Conservation (phyloP, 2,888 invertebrate genomes). For the Agonopterix subpropinquella region DNA sequence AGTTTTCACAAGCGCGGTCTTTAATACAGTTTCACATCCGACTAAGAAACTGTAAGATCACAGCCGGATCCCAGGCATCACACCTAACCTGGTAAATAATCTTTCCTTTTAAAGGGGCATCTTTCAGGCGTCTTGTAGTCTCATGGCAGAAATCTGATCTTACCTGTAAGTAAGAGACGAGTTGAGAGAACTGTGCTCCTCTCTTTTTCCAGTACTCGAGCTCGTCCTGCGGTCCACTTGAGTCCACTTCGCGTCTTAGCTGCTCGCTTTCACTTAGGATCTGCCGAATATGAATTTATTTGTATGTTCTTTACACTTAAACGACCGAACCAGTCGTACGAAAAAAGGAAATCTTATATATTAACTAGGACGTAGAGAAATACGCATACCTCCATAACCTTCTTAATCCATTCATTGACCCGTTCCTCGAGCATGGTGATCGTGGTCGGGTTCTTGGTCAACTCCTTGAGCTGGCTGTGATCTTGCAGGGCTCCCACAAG, state of each 20-base stretch:
- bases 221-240: conserved; percentile 95
- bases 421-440: conserved; percentile 81
- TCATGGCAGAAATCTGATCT: background rate
- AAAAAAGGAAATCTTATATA: background rate
- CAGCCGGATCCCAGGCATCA: too few relatives aligned
- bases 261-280: conserved; percentile 94
- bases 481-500: conserved; percentile 77
- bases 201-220: conserved; percentile 97
- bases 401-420: conserved; percentile 87
- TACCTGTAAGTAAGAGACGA: conserved; percentile 84
- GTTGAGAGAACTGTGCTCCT: conserved; percentile 93
- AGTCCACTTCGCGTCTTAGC: conserved; percentile 92
- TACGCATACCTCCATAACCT: conserved; percentile 79
- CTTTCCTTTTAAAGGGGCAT: too few relatives aligned
- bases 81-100: too few relatives aligned
- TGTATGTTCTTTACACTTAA: background rate
- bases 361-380: background rate
- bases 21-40: too few relatives aligned
- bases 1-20: too few relatives aligned
- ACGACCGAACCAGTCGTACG: background rate
- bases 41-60: too few relatives aligned
- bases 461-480: conserved; percentile 81
- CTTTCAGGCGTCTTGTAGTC: too few relatives aligned
- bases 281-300: conserved; percentile 27
- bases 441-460: conserved; percentile 80